A percentile compares a stretch with the other conserved stretches of the same genome.
Conservation (phyloP, 2,113 vertebrate genomes). For the Oplegnathus fasciatus region DNA sequence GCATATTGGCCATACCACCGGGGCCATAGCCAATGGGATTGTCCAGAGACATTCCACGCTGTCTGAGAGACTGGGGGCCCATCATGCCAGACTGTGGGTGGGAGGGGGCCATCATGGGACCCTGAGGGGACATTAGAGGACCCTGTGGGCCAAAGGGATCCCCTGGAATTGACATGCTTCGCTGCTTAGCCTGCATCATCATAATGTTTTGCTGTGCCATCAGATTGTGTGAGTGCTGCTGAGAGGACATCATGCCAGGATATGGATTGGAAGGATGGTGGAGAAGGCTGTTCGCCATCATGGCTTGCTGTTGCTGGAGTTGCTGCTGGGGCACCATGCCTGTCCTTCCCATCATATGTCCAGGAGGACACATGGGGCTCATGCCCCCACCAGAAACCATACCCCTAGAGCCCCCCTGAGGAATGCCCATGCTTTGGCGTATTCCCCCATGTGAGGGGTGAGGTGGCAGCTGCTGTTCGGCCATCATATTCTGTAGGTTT, state of each 20-base stretch:
- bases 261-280: conserved; percentile 84
- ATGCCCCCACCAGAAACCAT: conserved; percentile 86
- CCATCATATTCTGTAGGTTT: conserved; percentile 99
- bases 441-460: conserved; percentile 83
- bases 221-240: conserved; percentile 89
- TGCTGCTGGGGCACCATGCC: conserved; percentile 87
- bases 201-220: conserved; percentile 97
- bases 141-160: conserved; percentile 93
- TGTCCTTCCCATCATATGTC: conserved; percentile 96
- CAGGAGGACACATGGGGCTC: conserved; percentile 92
- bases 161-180: conserved; percentile 89
- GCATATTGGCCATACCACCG: conserved; percentile 93
- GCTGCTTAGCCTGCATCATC: conserved; percentile 97
- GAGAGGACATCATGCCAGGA: conserved; percentile 91
- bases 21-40: conserved; percentile 93
- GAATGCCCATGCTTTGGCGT: conserved; percentile 86
- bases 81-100: conserved; percentile 93
- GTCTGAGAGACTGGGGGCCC: conserved; percentile 93
- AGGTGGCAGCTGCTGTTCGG: conserved; percentile 89
- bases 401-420: conserved; percentile 83
- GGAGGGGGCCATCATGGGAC: conserved; percentile 92
- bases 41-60: conserved; percentile 95
- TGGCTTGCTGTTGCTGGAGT: conserved; percentile 83
- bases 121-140: conserved; percentile 92
- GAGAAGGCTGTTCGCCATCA: conserved; percentile 91